Conservation (phyloP, 2,888 invertebrate species). For the Drosophila algonquin region DNA sequence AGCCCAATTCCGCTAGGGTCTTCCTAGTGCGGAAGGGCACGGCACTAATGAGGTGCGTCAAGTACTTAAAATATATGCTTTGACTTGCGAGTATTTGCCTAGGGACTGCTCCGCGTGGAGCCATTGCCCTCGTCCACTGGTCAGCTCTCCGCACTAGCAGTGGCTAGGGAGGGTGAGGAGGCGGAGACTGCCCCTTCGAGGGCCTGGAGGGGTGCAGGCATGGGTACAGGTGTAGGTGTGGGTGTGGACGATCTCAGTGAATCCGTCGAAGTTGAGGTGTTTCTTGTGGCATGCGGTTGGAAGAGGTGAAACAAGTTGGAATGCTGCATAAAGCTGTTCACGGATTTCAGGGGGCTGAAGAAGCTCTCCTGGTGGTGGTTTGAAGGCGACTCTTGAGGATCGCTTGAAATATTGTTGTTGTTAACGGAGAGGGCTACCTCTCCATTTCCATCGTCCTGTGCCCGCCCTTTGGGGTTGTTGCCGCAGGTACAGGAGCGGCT, state of each 20-base stretch:
- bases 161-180: slow-evolving; percentile 60
- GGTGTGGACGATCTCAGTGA: slow-evolving; percentile 17
- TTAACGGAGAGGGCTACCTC: not conserved
- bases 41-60: slow-evolving; percentile 32
- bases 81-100: slow-evolving; percentile 71
- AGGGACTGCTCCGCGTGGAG: slow-evolving; percentile 33
- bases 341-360: slow-evolving; percentile 84
- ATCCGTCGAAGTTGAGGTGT: slow-evolving; percentile 31
- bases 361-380: slow-evolving; percentile 80
- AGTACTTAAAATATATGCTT: slow-evolving; percentile 63
- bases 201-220: slow-evolving; percentile 29
- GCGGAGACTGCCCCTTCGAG: slow-evolving; percentile 46
- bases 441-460: slow-evolving; percentile 3
- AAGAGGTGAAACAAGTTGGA: slow-evolving; percentile 83
- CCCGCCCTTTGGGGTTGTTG: slow-evolving; percentile 44
- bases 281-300: slow-evolving; percentile 59
- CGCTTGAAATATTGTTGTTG: slow-evolving; percentile 47
- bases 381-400: slow-evolving; percentile 37
- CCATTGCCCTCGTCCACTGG: slow-evolving; percentile 24
- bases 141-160: slow-evolving; percentile 61
- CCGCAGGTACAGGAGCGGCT: slow-evolving; percentile 72
- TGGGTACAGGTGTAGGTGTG: slow-evolving; percentile 8
- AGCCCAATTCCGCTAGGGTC: slow-evolving; percentile 15
- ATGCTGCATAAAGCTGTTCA: slow-evolving; percentile 84
- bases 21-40: slow-evolving; percentile 15